Conservation (phyloP, 2,797 vertebrate genomes). For the Salmo trutta region DNA sequence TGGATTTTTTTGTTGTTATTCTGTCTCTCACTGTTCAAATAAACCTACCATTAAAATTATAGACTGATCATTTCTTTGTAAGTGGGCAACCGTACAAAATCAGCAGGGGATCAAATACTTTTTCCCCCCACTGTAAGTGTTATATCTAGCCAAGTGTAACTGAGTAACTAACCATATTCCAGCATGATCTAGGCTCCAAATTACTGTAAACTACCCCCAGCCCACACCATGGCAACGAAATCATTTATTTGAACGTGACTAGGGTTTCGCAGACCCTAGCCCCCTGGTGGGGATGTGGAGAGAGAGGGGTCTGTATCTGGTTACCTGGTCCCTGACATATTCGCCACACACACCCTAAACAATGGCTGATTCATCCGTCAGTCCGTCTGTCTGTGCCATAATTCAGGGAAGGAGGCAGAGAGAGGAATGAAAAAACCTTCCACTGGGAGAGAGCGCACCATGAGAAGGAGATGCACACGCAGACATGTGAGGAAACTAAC, state of each 20-base stretch:
- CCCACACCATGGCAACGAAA: conserved; percentile 58
- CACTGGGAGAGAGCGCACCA: conserved; percentile 13
- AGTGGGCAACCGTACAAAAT: too few relatives aligned
- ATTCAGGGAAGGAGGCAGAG: conserved; percentile 5
- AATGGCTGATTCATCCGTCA: conserved; percentile 70
- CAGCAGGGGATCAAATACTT: too few relatives aligned
- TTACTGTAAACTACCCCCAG: conserved; percentile 70
- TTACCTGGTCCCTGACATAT: conserved; percentile 61
- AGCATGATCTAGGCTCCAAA: conserved; percentile 68
- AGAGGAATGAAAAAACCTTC: conserved; percentile 37
- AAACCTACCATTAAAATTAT: too few relatives aligned
- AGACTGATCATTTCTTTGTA: too few relatives aligned
- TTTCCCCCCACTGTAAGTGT: conserved; percentile 22
- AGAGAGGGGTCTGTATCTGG: conserved; percentile 56
- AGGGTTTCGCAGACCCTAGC: conserved; percentile 61
- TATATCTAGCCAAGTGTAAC: conserved; percentile 36
- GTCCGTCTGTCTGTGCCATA: conserved; percentile 47
- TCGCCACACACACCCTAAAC: conserved; percentile 69
- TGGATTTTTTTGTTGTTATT: too few relatives aligned
- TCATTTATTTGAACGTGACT: conserved; percentile 71
- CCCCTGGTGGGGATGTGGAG: conserved; percentile 66
- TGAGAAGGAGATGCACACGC: conserved; percentile 2
- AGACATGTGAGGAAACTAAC: neutral
- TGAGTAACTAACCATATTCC: conserved; percentile 54
- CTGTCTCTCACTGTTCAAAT: too few relatives aligned